A percentile compares a stretch with the other conserved stretches of the same genome.
Conservation (phyloP, 2,888 invertebrate genomes). For the Tenthredo scrophulariae region DNA sequence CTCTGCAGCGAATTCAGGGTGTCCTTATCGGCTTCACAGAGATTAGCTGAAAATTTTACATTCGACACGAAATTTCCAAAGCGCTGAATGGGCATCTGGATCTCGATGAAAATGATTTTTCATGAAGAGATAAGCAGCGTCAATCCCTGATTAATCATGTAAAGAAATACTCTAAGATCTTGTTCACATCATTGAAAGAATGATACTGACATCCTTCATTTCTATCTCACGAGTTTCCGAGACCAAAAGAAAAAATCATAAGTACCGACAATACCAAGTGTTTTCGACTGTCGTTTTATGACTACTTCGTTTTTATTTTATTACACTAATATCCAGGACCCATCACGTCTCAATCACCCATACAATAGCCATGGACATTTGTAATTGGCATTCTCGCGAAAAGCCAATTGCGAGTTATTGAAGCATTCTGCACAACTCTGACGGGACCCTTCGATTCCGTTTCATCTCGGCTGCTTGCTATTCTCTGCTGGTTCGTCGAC, state of each 20-base stretch:
- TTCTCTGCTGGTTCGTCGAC: not conserved
- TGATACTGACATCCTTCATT: not conserved
- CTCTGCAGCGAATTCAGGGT: not conserved
- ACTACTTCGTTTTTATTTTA: not conserved
- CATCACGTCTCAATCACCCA: not conserved
- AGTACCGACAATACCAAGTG: not conserved
- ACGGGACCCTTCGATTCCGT: not conserved
- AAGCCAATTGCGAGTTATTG: not conserved
- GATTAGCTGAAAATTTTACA: not conserved
- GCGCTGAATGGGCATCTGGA: too few relatives aligned
- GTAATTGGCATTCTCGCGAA: not conserved
- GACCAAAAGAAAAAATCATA: not conserved
- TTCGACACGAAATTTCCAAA: too few relatives aligned
- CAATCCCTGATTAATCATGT: too few relatives aligned
- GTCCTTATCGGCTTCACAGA: not conserved
- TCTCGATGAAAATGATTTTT: too few relatives aligned
- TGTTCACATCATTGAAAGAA: too few relatives aligned
- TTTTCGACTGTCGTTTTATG: not conserved
- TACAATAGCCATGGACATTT: not conserved
- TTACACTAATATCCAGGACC: not conserved
- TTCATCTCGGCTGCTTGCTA: not conserved
- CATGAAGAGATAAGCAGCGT: too few relatives aligned
- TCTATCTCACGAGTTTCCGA: not conserved
- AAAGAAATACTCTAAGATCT: too few relatives aligned
- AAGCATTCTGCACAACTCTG: not conserved